phyloP scores from a whole-genome alignment of 2,888 invertebrate species.

The Liodrosophila aerea region DNA sequence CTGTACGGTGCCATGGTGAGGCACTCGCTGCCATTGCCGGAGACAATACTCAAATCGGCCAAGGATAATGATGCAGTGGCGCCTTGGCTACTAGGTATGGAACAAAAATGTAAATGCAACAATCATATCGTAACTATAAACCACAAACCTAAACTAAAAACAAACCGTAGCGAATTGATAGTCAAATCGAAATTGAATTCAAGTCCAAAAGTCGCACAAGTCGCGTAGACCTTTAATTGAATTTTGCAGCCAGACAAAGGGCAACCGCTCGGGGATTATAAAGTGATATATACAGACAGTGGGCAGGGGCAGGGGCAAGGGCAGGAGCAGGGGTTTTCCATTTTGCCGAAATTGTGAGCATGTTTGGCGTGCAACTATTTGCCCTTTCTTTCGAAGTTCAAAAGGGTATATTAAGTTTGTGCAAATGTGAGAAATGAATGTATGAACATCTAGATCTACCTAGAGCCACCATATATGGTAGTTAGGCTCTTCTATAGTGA shows the following conservation, averaged over 20 bases:
- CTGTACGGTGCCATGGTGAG: constrained; percentile 99
- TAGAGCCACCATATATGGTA: too few relatives aligned
- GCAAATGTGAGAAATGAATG: too few relatives aligned
- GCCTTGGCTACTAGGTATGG: constrained; percentile 98
- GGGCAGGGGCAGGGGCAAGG: too few relatives aligned
- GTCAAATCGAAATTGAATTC: constrained; percentile 1
- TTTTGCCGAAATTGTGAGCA: constrained; percentile 69
- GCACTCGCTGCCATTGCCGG: constrained; percentile 98
- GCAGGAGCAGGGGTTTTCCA: not conserved
- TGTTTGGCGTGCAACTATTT: constrained; percentile 73
- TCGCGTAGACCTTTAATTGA: constrained; percentile 58
- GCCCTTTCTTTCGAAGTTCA: constrained; percentile 32
- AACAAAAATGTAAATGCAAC: constrained; percentile 83
- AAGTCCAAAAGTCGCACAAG: constrained; percentile 7
- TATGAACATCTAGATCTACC: too few relatives aligned
- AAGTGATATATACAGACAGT: constrained; percentile 49
- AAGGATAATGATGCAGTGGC: constrained; percentile 98
- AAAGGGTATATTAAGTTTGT: too few relatives aligned
- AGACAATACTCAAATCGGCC: constrained; percentile 98
- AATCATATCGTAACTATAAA: constrained; percentile 66
- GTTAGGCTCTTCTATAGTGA: too few relatives aligned
- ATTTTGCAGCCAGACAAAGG: constrained; percentile 62
- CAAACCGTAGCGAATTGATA: not conserved
- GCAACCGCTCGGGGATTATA: constrained; percentile 62
- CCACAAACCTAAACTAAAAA: not conserved